A percentile compares a stretch with the other conserved stretches of the same genome.
These are phyloP conservation scores for Torymus texanus DNA, from an alignment of 2,888 invertebrate species.

Conservation along the genomic window DNA sequence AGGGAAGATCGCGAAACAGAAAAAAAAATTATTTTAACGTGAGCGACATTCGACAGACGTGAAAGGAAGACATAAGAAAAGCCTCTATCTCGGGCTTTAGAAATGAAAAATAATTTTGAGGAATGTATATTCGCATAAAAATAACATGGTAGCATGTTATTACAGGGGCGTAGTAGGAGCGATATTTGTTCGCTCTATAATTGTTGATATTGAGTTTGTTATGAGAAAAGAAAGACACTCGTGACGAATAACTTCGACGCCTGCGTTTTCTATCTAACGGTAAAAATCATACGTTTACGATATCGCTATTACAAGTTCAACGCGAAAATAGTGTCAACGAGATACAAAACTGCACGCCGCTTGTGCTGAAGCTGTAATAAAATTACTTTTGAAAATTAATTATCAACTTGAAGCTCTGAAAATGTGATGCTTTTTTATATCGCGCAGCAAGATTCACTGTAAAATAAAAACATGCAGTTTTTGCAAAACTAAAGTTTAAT, in stretches of 20 bases:
- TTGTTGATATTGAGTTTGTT: constrained; percentile 69
- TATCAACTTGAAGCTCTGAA: constrained; percentile 42
- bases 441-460: constrained; percentile 21
- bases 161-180: constrained; percentile 36
- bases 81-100: constrained; percentile 38
- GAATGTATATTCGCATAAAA: constrained; percentile 46
- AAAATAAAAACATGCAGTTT: constrained; percentile 35
- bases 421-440: constrained; percentile 56
- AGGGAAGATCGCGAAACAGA: not conserved
- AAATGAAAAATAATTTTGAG: constrained; percentile 43
- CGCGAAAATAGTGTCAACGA: constrained; percentile 32
- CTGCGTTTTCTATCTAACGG: constrained; percentile 55
- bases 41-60: constrained; percentile 46
- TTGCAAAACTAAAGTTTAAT: constrained; percentile 39
- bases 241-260: constrained; percentile 52
- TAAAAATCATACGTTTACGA: constrained; percentile 48
- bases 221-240: constrained; percentile 57
- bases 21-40: constrained; percentile 48
- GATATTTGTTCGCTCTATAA: constrained; percentile 43
- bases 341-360: constrained; percentile 42
- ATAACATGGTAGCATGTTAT: constrained; percentile 36
- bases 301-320: constrained; percentile 54
- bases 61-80: constrained; percentile 38
- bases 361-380: constrained; percentile 43
- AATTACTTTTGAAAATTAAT: constrained; percentile 40